Evolutionary conservation across 2,797 vertebrate genomes (phyloP).

Genomic region (Yasuhikotakia modesta): DNA sequence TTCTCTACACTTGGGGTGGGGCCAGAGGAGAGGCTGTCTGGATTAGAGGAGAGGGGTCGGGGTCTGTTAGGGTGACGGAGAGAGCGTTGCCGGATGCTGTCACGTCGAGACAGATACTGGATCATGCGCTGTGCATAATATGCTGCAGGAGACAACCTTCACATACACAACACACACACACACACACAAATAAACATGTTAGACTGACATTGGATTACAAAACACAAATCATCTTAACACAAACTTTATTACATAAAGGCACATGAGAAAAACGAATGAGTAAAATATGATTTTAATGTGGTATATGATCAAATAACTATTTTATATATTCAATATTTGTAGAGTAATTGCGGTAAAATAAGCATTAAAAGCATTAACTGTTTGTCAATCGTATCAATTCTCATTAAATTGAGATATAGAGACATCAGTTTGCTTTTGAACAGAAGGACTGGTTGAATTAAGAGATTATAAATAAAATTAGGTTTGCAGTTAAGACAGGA

Average conservation of each 20-base stretch:
- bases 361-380: neutral
- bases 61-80: constrained; percentile 87
- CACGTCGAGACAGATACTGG: constrained; percentile 93
- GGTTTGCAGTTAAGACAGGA: neutral
- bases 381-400: neutral
- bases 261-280: too few relatives aligned
- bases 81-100: constrained; percentile 94
- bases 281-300: too few relatives aligned
- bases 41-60: constrained; percentile 81
- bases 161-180: constrained; percentile 7
- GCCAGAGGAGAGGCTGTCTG: constrained; percentile 82
- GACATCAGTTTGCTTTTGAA: neutral
- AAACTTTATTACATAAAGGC: neutral
- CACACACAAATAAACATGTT: constrained; percentile 1
- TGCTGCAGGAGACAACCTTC: constrained; percentile 92
- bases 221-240: neutral
- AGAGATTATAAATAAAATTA: neutral
- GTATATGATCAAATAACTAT: too few relatives aligned
- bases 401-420: constrained; percentile 3
- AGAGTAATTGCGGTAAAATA: too few relatives aligned
- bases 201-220: neutral
- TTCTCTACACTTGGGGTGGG: constrained; percentile 82
- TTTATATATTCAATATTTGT: too few relatives aligned
- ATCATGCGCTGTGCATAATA: constrained; percentile 99
- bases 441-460: too few relatives aligned